Percentiles rank a stretch among this genome's conserved stretches.
Conservation (phyloP, 2,113 vertebrate species). For the Sinocyclocheilus anophthalmus region DNA sequence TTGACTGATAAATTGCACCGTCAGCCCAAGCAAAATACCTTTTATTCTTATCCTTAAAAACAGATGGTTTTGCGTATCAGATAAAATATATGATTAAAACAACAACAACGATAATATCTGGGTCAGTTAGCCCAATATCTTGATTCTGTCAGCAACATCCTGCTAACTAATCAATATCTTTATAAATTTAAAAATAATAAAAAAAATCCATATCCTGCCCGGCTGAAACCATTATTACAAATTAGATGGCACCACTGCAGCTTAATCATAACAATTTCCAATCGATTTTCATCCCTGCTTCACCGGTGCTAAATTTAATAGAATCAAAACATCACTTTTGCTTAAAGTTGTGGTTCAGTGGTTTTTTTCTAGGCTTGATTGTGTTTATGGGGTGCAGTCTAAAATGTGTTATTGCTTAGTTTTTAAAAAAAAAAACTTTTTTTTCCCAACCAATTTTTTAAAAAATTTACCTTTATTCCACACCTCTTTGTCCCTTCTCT, state of each 20-base stretch:
- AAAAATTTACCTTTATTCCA: no score
- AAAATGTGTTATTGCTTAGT: no score
- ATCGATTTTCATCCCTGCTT: background rate
- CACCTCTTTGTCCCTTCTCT: no score
- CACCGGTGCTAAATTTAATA: background rate
- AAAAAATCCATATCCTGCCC: background rate
- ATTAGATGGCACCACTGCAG: slow-evolving; percentile 11
- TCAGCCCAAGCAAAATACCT: background rate
- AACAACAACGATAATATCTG: background rate
- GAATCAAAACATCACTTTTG: slow-evolving; percentile 32
- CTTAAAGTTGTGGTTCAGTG: background rate
- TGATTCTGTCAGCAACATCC: background rate
- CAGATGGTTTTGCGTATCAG: background rate
- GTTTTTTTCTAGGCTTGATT: no score
- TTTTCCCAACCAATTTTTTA: no score
- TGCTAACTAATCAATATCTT: slow-evolving; percentile 7
- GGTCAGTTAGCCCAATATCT: background rate
- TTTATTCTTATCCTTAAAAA: slow-evolving; percentile 4
- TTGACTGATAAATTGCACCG: background rate
- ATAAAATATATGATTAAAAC: background rate
- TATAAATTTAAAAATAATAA: background rate
- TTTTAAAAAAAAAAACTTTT: no score
- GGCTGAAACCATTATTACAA: background rate
- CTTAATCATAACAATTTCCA: background rate
- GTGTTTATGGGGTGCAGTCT: no score